Conservation (phyloP, 2,888 invertebrate species). For the Drosophila leonis region DNA sequence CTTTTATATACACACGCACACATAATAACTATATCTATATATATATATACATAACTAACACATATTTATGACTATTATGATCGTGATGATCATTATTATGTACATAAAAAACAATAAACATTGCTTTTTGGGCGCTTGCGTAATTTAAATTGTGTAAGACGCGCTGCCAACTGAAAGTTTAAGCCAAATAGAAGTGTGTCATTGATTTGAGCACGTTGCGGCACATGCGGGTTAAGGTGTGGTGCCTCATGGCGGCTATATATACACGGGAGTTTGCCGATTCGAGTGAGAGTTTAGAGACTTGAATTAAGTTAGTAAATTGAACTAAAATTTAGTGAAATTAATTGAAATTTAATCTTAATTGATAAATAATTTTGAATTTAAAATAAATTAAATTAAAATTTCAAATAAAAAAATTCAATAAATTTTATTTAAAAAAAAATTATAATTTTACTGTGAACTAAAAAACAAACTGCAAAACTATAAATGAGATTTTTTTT, state of each 20-base stretch:
- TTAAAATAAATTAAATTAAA: no score
- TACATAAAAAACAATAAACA: slow-evolving; percentile 37
- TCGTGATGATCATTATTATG: slow-evolving; percentile 14
- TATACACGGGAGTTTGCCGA: neutral
- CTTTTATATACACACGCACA: neutral
- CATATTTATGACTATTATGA: neutral
- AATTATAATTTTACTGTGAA: no score
- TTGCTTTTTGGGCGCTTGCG: slow-evolving; percentile 31
- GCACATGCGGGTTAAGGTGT: slow-evolving; percentile 28
- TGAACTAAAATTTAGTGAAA: no score
- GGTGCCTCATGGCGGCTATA: neutral
- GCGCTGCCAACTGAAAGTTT: slow-evolving; percentile 51
- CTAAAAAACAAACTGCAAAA: no score
- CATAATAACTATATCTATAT: slow-evolving; percentile 5
- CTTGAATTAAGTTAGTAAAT: neutral
- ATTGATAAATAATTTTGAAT: no score
- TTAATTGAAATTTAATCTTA: neutral
- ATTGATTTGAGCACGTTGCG: slow-evolving; percentile 12
- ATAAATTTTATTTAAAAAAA: no score
- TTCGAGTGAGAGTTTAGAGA: neutral
- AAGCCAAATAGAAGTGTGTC: slow-evolving; percentile 46
- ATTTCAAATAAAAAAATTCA: no score
- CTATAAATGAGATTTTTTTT: no score
- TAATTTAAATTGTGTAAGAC: slow-evolving; percentile 44
- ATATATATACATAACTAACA: slow-evolving; percentile 21